Base-by-base conservation (phyloP, 2,888 invertebrate species). In the Orthosia incerta region DNA sequence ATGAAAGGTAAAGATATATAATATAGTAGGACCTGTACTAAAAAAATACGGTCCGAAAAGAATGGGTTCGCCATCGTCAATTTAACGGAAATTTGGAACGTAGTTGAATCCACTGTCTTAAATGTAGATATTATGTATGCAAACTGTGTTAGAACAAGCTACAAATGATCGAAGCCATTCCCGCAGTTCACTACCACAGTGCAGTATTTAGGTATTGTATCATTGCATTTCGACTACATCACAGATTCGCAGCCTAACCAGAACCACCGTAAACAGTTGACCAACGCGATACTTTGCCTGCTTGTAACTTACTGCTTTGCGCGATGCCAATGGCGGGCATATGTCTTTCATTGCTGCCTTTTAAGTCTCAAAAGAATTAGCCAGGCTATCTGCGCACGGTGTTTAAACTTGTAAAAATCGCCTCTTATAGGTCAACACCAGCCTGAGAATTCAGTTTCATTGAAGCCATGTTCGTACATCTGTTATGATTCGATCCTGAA, bases 231-330 rank as follows among this genome's bases (percentile, higher is more conserved):
- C n/a, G 12, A 75, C 45, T 15, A 26, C 12, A 20, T 15, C 60
- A 69, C 51, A n/a, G n/a, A n/a, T n/a, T n/a, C n/a, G n/a, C n/a
- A 62, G 69, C 20, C n/a, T 57, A 69, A 13, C 16, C n/a, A 16
- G 51, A 69, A 13, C 16, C n/a, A 16, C 3, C 50, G 0, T 4
- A 26, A 20, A 15, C 55, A n/a, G 55, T 61, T 50, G 7, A 13
- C 18, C 48, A 60, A 74, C 11, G n/a, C 16, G 11, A 3, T 55
- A 55, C 7, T 18, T 18, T 51, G n/a, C n/a, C 51, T 51, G 11
- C 51, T 16, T 50, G 50, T 50, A 15, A 31, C 31, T 9, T 20
- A 12, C 55, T 53, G 26, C 26, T 7, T 31, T 56, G 55, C 55
- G 55, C 15, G 15, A 26, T 23, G 16, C 23, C 23, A 7, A 56